Evolutionary conservation across 2,888 invertebrate genomes (phyloP), one percentile per base, ranked within the genome.

Genomic region (Brachyptera putata): DNA sequence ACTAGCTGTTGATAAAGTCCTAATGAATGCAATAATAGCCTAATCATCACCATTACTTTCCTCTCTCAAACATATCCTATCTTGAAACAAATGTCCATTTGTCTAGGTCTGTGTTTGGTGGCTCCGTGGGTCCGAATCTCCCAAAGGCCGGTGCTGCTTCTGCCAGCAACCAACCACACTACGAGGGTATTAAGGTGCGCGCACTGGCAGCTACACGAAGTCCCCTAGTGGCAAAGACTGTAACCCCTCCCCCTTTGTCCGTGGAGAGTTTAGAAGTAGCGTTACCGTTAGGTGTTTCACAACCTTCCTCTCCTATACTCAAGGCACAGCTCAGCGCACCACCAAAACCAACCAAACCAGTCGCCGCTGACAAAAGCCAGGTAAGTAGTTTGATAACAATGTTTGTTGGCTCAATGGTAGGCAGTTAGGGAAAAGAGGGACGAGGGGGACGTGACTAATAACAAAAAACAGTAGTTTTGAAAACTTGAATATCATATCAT

Each of bases 71-170:
- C n/a, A n/a, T n/a, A n/a, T n/a, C n/a, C n/a, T n/a, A n/a, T n/a
- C n/a, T n/a, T n/a, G n/a, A n/a, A n/a, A n/a, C n/a, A n/a, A n/a
- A n/a, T n/a, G n/a, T n/a, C n/a, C n/a, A n/a, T n/a, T n/a, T n/a
- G n/a, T n/a, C n/a, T n/a, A 89, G 92, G 68, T 86, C 87, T 56
- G 87, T 91, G 56, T 93, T 91, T 72, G 93, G 91, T 14, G 85
- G 85, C 9, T 84, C 83, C 5, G 88, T 91, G 16, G 93, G 93
- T 0, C 93, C 93, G 0, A 90, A 87, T 72, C 58, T 58, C 26
- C 57, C 57, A 56, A 63, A 63, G 46, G 26, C 58, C 9, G 22
- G 61, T 18, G 30, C 18, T 3, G 43, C 46, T 22, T 25, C 57
- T 9, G 57, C 48, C 3, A 58, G 82, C 59, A 76, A 78, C 0